These are phyloP conservation scores for Nothocercus julius DNA, from an alignment of 2,113 vertebrate species.

Conservation along the genomic window DNA sequence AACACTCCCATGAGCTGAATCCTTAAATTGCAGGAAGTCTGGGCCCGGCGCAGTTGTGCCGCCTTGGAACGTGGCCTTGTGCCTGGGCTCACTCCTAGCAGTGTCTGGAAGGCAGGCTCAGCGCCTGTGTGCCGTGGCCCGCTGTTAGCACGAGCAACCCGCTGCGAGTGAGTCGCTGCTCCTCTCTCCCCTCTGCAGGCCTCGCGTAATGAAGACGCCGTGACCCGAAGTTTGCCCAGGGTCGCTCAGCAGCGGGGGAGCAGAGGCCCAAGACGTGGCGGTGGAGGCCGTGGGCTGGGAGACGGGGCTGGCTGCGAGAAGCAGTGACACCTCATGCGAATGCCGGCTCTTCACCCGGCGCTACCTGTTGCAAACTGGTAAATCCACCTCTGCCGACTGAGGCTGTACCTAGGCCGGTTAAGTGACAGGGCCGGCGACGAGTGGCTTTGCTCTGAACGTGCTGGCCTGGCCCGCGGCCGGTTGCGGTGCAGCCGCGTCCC, in stretches of 20 bases:
- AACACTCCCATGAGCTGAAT: background rate
- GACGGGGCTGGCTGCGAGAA: background rate
- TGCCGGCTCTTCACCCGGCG: background rate
- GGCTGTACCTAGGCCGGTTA: background rate
- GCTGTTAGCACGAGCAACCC: background rate
- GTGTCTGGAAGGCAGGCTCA: fast-evolving
- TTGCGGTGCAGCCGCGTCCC: too few species aligned
- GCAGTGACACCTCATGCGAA: background rate
- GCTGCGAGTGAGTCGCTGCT: background rate
- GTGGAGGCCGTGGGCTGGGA: background rate
- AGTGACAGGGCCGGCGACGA: background rate
- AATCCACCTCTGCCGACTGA: background rate
- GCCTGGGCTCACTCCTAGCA: background rate
- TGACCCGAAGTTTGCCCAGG: background rate
- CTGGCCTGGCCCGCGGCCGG: background rate
- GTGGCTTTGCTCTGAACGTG: too few species aligned
- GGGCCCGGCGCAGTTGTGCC: background rate
- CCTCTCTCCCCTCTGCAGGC: background rate
- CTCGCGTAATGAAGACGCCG: background rate
- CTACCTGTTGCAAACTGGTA: background rate
- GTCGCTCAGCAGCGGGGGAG: background rate
- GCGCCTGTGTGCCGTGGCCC: background rate
- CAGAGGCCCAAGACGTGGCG: background rate
- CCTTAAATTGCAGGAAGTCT: background rate
- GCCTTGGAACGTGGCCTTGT: background rate